Evolutionary conservation across 2,888 invertebrate genomes (phyloP), one percentile per base, ranked within the genome.

Genomic region (Apotomis turbidana): DNA sequence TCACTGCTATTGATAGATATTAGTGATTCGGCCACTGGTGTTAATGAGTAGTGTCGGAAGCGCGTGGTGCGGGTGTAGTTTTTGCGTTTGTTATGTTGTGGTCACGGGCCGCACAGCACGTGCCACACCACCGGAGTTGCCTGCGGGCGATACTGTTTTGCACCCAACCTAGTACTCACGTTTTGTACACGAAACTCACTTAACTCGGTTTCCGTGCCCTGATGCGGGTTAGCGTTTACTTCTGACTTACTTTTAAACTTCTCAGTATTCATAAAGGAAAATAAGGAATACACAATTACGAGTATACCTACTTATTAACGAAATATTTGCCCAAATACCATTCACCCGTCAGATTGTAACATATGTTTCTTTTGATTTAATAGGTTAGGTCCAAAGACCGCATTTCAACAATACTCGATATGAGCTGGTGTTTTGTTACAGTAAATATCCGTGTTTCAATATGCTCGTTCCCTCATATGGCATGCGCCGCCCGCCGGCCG

Each of bases 371-470:
- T 66, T 55, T 38, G 15, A 49, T 49, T 49, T 46, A 57, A 57
- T 66, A 68, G 38, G 58, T 51, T 68, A 68, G 59, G 59, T 59
- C 49, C 52, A 60, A 68, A 68, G 52, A 52, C 57, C 58, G 49
- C 60, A 52, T 36, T 59, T 52, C 57, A 12, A 12, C 61, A 58
- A 41, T 13, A 52, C 51, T 58, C 58, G 27, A 52, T 58, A 58
- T 58, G 62, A 62, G 58, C 68, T 52, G 58, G 68, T 72, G 68
- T 72, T 68, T 68, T 44, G 71, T 72, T 72, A 62, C 68, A 68
- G 62, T 72, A 72, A 72, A 72, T 72, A 68, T 72, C 71, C 71
- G 67, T 62, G 68, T 72, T 67, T 62, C 71, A 61, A 67, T 71
- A 67, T 67, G 41, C 54, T 71, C 61, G 71, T 71, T 68, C 58